Evolutionary conservation across 2,888 invertebrate species (phyloP), one percentile per base, ranked within the genome.

Genomic region (Andrena fulva): DNA sequence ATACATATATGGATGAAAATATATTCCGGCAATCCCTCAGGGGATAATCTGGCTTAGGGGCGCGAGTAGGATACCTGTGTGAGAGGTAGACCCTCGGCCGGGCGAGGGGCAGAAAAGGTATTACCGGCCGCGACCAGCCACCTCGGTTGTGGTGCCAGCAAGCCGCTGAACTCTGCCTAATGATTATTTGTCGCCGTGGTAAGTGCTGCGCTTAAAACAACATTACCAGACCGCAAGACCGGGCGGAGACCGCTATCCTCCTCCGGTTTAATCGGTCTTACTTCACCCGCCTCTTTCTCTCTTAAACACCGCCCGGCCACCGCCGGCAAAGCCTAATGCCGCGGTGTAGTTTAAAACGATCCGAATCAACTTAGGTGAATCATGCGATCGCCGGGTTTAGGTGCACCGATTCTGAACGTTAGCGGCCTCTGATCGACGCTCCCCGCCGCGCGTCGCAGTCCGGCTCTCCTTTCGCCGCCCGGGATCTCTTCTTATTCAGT

Each of bases 151-250:
- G 82, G 79, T 80, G 67, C 85, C 80, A 79, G 85, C 84, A 87
- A 89, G 87, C 90, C 89, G 89, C 87, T 92, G 89, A 92, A 92
- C 91, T 91, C 91, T 89, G 90, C 88, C 89, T 92, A 91, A 92
- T 92, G 92, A 92, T 92, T 92, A 92, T 91, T 92, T 92, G 92
- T 92, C 91, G 92, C 87, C 91, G 91, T 85, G 91, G 91, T 92
- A 91, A 92, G 91, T 92, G 90, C 91, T 82, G 84, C 87, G 91
- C 91, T 92, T 92, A 92, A 91, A 92, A 92, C 91, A 90, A 91
- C 92, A 92, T 92, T 92, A 92, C 89, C 87, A 87, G 86, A 82
- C 92, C 91, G 82, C 91, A 92, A 91, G 88, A 89, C 87, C 86
- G 82, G 82, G 74, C 85, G 85, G 80, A 88, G 80, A 88, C 88